phyloP scores from a whole-genome alignment of 2,888 invertebrate species.

The Lasioglossum oenotherae region DNA sequence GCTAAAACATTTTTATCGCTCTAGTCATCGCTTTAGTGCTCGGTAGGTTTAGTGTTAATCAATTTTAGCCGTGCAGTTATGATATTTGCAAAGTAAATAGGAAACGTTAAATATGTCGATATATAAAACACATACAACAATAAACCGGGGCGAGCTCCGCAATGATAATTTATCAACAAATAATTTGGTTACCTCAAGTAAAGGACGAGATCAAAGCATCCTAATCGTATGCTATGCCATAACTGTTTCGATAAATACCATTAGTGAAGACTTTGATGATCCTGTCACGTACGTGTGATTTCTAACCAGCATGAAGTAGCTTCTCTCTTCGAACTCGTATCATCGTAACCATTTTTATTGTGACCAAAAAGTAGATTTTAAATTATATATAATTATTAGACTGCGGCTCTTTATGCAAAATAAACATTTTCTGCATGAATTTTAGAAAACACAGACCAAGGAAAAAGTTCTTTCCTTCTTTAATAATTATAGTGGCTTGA shows the following conservation, averaged over 20 bases:
- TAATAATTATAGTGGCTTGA: too few species aligned
- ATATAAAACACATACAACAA: not conserved
- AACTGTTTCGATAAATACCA: not conserved
- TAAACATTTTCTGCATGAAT: too few species aligned
- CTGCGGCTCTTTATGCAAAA: too few species aligned
- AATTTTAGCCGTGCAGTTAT: not conserved
- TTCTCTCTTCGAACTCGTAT: not conserved
- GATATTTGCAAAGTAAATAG: not conserved
- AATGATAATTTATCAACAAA: not conserved
- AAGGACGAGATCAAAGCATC: not conserved
- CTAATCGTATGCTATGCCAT: not conserved
- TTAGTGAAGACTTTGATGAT: not conserved
- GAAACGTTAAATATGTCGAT: not conserved
- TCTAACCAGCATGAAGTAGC: not conserved
- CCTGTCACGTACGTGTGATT: not conserved
- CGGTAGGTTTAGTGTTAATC: too few species aligned
- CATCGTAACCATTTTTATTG: not conserved
- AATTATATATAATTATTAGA: too few species aligned
- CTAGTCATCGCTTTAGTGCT: too few species aligned
- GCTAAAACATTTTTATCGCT: too few species aligned
- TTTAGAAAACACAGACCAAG: too few species aligned
- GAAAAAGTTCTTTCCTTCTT: too few species aligned
- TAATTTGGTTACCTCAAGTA: not conserved
- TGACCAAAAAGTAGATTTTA: too few species aligned
- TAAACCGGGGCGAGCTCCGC: not conserved